phyloP scores from a whole-genome alignment of 1,140 invertebrate species.

The Daktulosphaira vitifoliae region DNA sequence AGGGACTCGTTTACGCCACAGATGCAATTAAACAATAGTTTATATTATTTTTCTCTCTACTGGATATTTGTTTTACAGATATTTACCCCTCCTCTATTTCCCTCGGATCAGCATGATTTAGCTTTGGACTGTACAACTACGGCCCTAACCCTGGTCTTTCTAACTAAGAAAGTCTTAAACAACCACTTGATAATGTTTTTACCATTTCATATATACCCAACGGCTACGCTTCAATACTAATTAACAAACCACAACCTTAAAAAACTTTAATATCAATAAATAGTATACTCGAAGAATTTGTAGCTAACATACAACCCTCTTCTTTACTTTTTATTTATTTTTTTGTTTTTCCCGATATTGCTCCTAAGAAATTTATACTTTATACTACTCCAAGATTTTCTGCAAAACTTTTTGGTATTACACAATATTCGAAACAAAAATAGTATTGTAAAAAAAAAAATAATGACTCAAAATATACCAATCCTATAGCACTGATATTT shows the following conservation, averaged over 20 bases:
- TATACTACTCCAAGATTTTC: no score
- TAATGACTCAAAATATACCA: no score
- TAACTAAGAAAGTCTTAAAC: neutral
- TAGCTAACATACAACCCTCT: no score
- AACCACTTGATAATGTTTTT: neutral
- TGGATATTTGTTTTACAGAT: constrained; percentile 5
- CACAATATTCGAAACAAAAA: no score
- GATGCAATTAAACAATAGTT: constrained; percentile 31
- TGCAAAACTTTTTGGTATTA: no score
- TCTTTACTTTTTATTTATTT: no score
- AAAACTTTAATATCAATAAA: constrained; percentile 30
- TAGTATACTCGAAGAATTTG: no score
- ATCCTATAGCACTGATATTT: no score
- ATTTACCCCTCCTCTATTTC: neutral
- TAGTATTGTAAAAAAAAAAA: no score
- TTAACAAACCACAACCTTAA: constrained; percentile 8
- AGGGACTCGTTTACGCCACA: constrained; percentile 22
- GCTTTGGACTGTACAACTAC: no score
- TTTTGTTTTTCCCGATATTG: no score
- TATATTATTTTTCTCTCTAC: constrained; percentile 1
- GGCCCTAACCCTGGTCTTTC: neutral
- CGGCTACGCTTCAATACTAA: constrained; percentile 24
- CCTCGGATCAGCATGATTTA: neutral
- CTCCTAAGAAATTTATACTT: no score
- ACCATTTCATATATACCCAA: neutral